Evolutionary conservation across 2,113 vertebrate species (phyloP).

Genomic region (Sus scrofa): DNA sequence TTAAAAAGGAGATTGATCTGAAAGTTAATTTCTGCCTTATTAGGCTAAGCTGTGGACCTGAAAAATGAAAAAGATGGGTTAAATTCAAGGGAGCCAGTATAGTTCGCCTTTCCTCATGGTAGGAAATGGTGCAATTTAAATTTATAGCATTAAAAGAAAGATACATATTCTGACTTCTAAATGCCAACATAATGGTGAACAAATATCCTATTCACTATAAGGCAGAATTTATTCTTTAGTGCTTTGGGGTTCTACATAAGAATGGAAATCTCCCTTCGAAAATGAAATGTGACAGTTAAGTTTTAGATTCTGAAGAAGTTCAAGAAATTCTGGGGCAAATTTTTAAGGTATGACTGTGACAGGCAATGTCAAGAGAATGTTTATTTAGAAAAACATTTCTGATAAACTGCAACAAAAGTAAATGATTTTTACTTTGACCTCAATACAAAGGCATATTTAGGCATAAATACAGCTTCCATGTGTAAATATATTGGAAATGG

Average conservation of each 20-base stretch:
- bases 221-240: conserved; percentile 28
- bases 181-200: conserved; percentile 55
- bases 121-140: conserved; percentile 65
- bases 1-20: conserved; percentile 53
- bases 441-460: neutral
- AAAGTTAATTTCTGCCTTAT: conserved; percentile 65
- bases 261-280: conserved; percentile 55
- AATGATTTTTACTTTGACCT: conserved; percentile 22
- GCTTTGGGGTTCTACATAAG: neutral
- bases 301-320: conserved; percentile 16
- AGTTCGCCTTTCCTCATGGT: conserved; percentile 25
- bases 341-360: conserved; percentile 34
- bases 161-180: conserved; percentile 67
- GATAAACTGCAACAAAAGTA: neutral
- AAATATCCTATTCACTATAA: conserved; percentile 57
- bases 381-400: conserved; percentile 34
- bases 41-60: conserved; percentile 22
- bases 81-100: conserved; percentile 49
- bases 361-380: neutral
- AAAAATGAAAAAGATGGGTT: neutral
- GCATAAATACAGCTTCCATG: neutral
- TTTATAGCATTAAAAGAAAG: conserved; percentile 61
- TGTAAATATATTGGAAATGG: conserved; percentile 24
- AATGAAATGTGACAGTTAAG: conserved; percentile 48
- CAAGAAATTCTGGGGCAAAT: neutral